These are phyloP conservation scores for Helicoverpa zea DNA, from an alignment of 1,140 invertebrate species.

Conservation along the genomic window DNA sequence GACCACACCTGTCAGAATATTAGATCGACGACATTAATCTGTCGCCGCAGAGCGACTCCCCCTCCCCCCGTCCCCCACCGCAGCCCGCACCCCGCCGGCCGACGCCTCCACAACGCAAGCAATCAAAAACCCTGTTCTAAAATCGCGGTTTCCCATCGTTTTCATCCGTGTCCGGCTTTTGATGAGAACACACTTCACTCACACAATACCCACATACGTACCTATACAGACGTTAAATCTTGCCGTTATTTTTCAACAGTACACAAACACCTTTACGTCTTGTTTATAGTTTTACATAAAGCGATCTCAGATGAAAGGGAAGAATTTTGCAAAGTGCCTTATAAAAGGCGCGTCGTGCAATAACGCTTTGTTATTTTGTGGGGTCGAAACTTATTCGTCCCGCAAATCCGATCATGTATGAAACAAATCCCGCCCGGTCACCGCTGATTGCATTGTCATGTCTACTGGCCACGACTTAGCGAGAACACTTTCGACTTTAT, in stretches of 20 bases:
- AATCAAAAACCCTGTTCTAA: conserved; percentile 83
- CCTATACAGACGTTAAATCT: no score
- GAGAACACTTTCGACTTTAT: conserved; percentile 53
- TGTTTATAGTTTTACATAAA: conserved; percentile 27
- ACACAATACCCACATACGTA: not conserved
- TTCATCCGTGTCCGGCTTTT: conserved; percentile 77
- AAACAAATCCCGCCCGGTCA: conserved; percentile 85
- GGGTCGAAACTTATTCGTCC: conserved; percentile 86
- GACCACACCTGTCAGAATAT: conserved; percentile 81
- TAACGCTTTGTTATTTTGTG: conserved; percentile 84
- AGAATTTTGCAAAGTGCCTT: conserved; percentile 78
- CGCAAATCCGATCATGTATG: conserved; percentile 86
- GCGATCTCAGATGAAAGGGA: conserved; percentile 40
- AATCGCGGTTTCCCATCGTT: conserved; percentile 78
- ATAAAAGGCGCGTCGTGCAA: conserved; percentile 78
- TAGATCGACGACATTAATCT: conserved; percentile 82
- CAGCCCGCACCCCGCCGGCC: conserved; percentile 31
- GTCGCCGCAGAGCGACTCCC: conserved; percentile 59
- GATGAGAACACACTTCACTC: conserved; percentile 62
- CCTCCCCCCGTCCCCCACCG: conserved; percentile 31
- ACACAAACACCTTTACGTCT: not conserved
- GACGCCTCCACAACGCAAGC: conserved; percentile 62
- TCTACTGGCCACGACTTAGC: conserved; percentile 67
- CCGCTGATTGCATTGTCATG: conserved; percentile 86
- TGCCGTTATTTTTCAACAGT: no score